A percentile compares a stretch with the other conserved stretches of the same genome.
Conservation (phyloP, 1,140 invertebrate genomes). For the Oppia nitens region DNA sequence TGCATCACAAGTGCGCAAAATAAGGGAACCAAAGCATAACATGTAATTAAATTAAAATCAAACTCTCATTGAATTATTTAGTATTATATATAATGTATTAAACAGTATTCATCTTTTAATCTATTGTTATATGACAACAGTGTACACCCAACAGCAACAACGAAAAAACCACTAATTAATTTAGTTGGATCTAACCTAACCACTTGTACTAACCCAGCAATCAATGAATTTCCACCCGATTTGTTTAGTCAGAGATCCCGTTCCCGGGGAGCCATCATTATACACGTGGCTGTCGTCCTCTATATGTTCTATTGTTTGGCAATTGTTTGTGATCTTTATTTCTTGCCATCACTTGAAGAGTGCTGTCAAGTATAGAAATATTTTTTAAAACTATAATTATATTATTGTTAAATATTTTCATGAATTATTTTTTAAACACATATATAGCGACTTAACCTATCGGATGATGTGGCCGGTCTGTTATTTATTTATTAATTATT, state of each 20-base stretch:
- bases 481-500: constrained; percentile 2
- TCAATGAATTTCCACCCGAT: constrained; percentile 25
- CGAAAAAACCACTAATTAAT: background rate
- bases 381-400: background rate
- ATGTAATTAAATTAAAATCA: too few species aligned
- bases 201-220: constrained; percentile 17
- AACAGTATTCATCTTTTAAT: too few species aligned
- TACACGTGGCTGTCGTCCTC: constrained; percentile 28
- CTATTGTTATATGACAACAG: background rate
- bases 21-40: background rate
- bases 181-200: background rate
- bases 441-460: constrained; percentile 23
- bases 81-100: too few species aligned
- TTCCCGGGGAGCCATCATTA: constrained; percentile 26
- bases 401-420: background rate
- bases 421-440: background rate
- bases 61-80: too few species aligned
- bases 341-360: constrained; percentile 25
- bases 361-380: constrained; percentile 24
- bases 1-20: background rate
- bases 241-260: constrained; percentile 26
- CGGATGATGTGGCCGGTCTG: constrained; percentile 25
- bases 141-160: background rate
- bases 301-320: constrained; percentile 32
- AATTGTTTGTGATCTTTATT: constrained; percentile 27